Evolutionary conservation across 2,888 invertebrate genomes (phyloP), one percentile per base, ranked within the genome.

Genomic region (Lepidochrysops patricia): DNA sequence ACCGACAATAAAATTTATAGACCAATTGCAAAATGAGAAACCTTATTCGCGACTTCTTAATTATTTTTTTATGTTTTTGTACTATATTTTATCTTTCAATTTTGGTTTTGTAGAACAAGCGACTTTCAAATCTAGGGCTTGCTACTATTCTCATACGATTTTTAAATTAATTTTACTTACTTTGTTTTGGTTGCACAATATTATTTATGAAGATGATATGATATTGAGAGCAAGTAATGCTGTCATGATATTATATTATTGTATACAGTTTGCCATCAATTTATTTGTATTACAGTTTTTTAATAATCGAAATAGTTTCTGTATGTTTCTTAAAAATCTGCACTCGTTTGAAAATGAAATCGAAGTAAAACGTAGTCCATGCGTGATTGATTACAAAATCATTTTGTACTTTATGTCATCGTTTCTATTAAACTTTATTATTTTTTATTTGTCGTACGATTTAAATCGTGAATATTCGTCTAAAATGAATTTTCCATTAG

Each of bases 251-350:
- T n/a, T 58, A 0, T 34, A 50, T 34, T 58, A 12, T 50, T 32
- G n/a, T 23, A 4, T 58, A 4, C 58, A 58, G 49, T 50, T 34
- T 25, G 9, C 32, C 4, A 4, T 58, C 4, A 50, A 50, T 34
- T 12, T 58, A 25, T 50, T 29, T 34, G 25, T 58, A 25, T 23
- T 58, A 7, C 23, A 23, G 23, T 34, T 58, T 34, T 50, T 34
- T 15, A 34, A 58, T 7, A 29, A 26, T 25, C n/a, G 25, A 12
- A 48, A 48, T 25, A 19, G 32, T 4, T 49, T 58, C 13, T 48
- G 29, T 29, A 9, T 12, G 13, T 48, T 25, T 6, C 13, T 58
- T 9, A 50, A 58, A 50, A 58, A 49, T 58, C 2, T 58, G n/a
- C 25, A 25, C 26, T 34, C 13, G n/a, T 32, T 58, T 25, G 58